Evolutionary conservation across 2,888 invertebrate genomes (phyloP).

Genomic region (Drosophila atroscutellata): DNA sequence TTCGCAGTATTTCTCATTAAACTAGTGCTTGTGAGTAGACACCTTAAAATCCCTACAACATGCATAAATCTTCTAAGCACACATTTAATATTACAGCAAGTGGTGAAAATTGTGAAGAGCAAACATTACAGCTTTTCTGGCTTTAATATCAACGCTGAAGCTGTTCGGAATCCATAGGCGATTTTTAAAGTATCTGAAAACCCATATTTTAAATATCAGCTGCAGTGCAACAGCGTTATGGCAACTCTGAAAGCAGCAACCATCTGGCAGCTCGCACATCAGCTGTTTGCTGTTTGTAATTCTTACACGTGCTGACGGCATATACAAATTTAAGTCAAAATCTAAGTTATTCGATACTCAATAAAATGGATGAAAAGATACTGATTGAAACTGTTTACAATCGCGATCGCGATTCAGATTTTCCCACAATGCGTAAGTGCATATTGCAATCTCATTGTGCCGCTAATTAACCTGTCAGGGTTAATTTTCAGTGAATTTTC

Average conservation of each 20-base stretch:
- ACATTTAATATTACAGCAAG: slow-evolving; percentile 86
- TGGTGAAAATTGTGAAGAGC: slow-evolving; percentile 88
- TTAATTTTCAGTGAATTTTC: slow-evolving; percentile 79
- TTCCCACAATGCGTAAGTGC: slow-evolving; percentile 76
- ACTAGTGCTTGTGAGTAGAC: slow-evolving; percentile 89
- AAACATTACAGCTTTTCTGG: slow-evolving; percentile 85
- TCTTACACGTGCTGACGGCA: slow-evolving; percentile 63
- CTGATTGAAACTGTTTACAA: slow-evolving; percentile 61
- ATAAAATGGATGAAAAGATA: slow-evolving; percentile 72
- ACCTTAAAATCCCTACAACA: not conserved
- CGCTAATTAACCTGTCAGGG: not conserved
- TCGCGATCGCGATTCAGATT: slow-evolving; percentile 29
- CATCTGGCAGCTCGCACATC: slow-evolving; percentile 5
- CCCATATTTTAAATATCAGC: slow-evolving; percentile 13
- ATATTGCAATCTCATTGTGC: not conserved
- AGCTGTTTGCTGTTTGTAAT: slow-evolving; percentile 41
- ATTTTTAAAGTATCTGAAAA: not conserved
- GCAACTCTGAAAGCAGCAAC: slow-evolving; percentile 4
- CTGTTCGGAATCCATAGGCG: slow-evolving; percentile 55
- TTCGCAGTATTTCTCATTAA: slow-evolving; percentile 94
- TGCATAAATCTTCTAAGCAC: not conserved
- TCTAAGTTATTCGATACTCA: slow-evolving; percentile 14
- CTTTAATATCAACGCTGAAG: slow-evolving; percentile 70
- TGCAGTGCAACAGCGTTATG: not conserved
- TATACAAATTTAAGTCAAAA: slow-evolving; percentile 8